These are phyloP conservation scores for Oreochromis mossambicus DNA, from an alignment of 2,797 vertebrate species.

Conservation along the genomic window DNA sequence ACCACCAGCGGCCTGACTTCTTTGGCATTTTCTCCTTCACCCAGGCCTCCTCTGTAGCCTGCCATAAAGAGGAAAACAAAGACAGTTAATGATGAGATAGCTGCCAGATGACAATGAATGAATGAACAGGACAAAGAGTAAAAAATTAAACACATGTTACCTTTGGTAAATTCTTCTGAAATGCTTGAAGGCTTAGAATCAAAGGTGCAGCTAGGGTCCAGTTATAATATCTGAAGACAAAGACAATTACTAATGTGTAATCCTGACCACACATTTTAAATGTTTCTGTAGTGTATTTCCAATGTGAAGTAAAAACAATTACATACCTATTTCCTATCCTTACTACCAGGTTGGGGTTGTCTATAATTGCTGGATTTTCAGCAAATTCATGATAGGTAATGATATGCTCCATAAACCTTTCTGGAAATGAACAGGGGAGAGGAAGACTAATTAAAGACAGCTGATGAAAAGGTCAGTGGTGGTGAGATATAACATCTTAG, in stretches of 20 bases:
- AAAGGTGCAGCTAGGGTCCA: conserved; percentile 96
- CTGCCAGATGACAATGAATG: background rate
- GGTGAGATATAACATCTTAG: background rate
- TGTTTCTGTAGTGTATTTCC: background rate
- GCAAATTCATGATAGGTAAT: conserved; percentile 96
- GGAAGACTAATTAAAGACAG: conserved; percentile 19
- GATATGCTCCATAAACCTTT: conserved; percentile 96
- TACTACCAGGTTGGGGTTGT: conserved; percentile 96
- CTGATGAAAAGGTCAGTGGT: conserved; percentile 20
- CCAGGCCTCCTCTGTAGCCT: conserved; percentile 98
- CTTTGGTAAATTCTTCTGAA: conserved; percentile 98
- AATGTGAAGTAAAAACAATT: background rate
- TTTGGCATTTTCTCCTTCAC: conserved; percentile 99
- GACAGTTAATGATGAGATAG: background rate
- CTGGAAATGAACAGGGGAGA: conserved; percentile 68
- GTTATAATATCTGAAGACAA: conserved; percentile 88
- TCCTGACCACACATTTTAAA: background rate
- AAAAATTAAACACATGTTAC: conserved; percentile 53
- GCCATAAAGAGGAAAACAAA: background rate
- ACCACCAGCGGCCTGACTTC: conserved; percentile 99
- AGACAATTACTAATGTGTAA: background rate
- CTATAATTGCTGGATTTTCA: conserved; percentile 95
- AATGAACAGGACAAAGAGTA: background rate
- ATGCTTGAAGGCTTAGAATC: conserved; percentile 95
- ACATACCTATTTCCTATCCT: conserved; percentile 91